These are phyloP conservation scores for Saccopteryx bilineata DNA, from an alignment of 2,113 vertebrate species.

Conservation along the genomic window DNA sequence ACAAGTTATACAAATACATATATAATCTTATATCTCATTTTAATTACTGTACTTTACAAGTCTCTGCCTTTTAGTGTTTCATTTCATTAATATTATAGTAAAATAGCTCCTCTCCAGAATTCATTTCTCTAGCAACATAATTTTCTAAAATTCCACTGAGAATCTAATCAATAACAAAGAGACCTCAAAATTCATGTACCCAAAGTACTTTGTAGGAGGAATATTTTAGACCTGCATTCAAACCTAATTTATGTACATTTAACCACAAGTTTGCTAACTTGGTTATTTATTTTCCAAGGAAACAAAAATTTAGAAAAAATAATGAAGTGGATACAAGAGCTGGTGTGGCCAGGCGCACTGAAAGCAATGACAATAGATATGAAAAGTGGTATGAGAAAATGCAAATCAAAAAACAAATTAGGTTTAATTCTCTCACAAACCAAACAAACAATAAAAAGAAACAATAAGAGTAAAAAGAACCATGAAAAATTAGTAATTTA, in stretches of 20 bases:
- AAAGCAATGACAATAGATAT: neutral
- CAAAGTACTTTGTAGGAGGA: neutral
- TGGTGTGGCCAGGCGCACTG: neutral
- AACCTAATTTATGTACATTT: neutral
- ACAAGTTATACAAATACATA: neutral
- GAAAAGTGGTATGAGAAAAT: neutral
- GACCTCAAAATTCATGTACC: neutral
- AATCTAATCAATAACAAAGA: neutral
- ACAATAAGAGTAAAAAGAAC: neutral
- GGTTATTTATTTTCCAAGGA: neutral
- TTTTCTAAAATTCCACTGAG: neutral
- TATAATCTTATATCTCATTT: slow-evolving; percentile 8
- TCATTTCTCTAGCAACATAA: neutral
- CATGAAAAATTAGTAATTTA: neutral
- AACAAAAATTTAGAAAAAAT: neutral
- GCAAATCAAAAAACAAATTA: neutral
- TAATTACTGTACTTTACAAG: neutral
- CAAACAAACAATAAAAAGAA: slow-evolving; percentile 29
- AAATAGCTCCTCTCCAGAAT: neutral
- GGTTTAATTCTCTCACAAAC: neutral
- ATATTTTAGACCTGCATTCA: neutral
- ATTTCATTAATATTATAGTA: neutral
- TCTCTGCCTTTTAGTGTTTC: neutral
- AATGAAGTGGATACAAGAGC: neutral
- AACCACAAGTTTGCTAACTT: neutral